A percentile compares a stretch with the other conserved stretches of the same genome.
These are phyloP conservation scores for Sarcophaga peregrina DNA, from an alignment of 1,140 invertebrate species.

Conservation along the genomic window DNA sequence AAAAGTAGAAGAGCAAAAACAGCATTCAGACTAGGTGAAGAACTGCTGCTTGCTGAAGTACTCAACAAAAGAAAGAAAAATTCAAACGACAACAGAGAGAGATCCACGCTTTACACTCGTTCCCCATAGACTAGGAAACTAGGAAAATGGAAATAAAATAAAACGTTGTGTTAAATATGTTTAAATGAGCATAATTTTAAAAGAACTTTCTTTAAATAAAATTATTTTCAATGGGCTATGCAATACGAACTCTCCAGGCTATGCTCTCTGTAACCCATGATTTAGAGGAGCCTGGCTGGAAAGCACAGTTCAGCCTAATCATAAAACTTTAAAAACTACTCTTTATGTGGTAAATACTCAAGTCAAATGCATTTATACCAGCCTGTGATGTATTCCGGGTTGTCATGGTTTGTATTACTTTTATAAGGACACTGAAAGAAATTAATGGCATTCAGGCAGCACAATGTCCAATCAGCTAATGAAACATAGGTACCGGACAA, in stretches of 20 bases:
- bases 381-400: background rate
- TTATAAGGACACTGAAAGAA: background rate
- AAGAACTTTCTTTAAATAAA: background rate
- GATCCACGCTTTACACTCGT: too few relatives aligned
- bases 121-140: background rate
- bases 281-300: too few relatives aligned
- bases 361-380: background rate
- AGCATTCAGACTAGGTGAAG: too few relatives aligned
- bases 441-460: background rate
- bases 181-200: slow-evolving; percentile 12
- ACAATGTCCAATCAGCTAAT: too few relatives aligned
- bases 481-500: too few relatives aligned
- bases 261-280: too few relatives aligned
- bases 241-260: background rate
- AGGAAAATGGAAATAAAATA: background rate
- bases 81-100: background rate
- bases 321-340: too few relatives aligned
- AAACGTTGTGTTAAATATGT: background rate
- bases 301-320: too few relatives aligned
- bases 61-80: background rate
- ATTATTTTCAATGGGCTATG: background rate
- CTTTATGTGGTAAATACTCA: background rate
- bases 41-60: too few relatives aligned
- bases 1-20: background rate
- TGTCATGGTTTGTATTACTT: background rate